Evolutionary conservation across 2,797 vertebrate genomes (phyloP).

Genomic region (Taenioides sp.): DNA sequence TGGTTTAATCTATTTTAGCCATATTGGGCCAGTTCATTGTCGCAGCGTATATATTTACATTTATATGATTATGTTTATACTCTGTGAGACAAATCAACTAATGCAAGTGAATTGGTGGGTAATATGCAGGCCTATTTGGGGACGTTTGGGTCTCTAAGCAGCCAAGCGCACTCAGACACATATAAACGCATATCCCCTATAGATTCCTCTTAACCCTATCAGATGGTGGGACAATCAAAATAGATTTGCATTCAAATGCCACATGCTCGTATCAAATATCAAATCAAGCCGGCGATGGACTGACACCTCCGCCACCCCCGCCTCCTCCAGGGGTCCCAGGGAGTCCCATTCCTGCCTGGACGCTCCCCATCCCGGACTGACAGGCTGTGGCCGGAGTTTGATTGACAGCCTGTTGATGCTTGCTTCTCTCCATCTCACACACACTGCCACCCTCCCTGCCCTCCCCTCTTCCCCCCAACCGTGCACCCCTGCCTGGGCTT

Average conservation of each 20-base stretch:
- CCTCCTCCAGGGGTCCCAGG: slow-evolving; percentile 58
- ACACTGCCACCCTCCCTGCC: slow-evolving; percentile 13
- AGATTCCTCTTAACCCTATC: slow-evolving; percentile 74
- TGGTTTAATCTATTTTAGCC: slow-evolving; percentile 16
- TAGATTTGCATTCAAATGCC: slow-evolving; percentile 80
- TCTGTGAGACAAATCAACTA: slow-evolving; percentile 47
- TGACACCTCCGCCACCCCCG: slow-evolving; percentile 54
- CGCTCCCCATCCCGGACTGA: slow-evolving; percentile 63
- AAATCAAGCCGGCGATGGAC: slow-evolving; percentile 72
- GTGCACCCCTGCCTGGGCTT: slow-evolving; percentile 52
- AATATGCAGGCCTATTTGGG: slow-evolving; percentile 53
- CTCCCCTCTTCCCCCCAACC: slow-evolving; percentile 15
- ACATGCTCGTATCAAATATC: slow-evolving; percentile 77
- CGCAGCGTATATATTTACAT: slow-evolving; percentile 39
- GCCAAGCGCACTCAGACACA: slow-evolving; percentile 44
- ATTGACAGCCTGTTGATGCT: slow-evolving; percentile 78
- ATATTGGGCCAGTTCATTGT: slow-evolving; percentile 10
- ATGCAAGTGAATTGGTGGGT: slow-evolving; percentile 63
- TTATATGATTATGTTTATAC: slow-evolving; percentile 63
- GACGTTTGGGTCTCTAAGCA: slow-evolving; percentile 33
- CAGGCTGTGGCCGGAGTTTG: slow-evolving; percentile 61
- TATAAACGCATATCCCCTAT: slow-evolving; percentile 64
- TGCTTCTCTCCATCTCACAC: slow-evolving; percentile 31
- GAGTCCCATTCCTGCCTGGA: slow-evolving; percentile 65
- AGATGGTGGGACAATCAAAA: slow-evolving; percentile 73